phyloP scores from a whole-genome alignment of 2,888 invertebrate species.

The Lasioglossum villosulum region DNA sequence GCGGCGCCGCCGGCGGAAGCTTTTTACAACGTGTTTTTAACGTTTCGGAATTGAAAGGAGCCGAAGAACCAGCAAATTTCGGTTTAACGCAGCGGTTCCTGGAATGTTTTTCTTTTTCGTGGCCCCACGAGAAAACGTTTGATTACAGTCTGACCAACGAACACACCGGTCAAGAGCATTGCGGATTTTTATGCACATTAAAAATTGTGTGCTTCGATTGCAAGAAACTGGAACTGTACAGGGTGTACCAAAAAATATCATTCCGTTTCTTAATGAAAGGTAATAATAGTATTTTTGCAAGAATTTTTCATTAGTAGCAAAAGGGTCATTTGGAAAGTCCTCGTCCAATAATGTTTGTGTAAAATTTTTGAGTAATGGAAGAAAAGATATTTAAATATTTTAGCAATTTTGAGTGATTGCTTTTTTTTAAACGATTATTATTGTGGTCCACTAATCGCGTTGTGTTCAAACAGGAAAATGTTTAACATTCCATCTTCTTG shows the following conservation, averaged over 20 bases:
- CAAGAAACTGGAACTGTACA: too few species aligned
- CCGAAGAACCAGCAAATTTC: background rate
- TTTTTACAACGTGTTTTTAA: constrained; percentile 1
- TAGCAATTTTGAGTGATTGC: background rate
- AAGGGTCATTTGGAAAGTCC: too few species aligned
- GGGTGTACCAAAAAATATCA: too few species aligned
- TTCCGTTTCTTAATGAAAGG: too few species aligned
- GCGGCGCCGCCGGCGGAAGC: background rate
- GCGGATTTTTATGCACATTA: background rate
- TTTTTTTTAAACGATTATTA: background rate
- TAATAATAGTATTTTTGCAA: too few species aligned
- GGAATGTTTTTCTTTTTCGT: background rate
- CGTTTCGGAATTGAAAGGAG: background rate
- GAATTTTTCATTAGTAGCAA: too few species aligned
- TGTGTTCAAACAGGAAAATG: background rate
- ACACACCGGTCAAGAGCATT: background rate
- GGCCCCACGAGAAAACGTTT: background rate
- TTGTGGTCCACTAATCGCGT: background rate
- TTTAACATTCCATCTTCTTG: background rate
- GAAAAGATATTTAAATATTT: background rate
- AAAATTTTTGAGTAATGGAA: too few species aligned
- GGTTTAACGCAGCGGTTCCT: background rate
- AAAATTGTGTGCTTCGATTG: too few species aligned
- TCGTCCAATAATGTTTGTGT: too few species aligned
- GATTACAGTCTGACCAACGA: background rate